These are phyloP conservation scores for Nothocercus julius DNA, from an alignment of 2,113 vertebrate species.

Conservation along the genomic window DNA sequence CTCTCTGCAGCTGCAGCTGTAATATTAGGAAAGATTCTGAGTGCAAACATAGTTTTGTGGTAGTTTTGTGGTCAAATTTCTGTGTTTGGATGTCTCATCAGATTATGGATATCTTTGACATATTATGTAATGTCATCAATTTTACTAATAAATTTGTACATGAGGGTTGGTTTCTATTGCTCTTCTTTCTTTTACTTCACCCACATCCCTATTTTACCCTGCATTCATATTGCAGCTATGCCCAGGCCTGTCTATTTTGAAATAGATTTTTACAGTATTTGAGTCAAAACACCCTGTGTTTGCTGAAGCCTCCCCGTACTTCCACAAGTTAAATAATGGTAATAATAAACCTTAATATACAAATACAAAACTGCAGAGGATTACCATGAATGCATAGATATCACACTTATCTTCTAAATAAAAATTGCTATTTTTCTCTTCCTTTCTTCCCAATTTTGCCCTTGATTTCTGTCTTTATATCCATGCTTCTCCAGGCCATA, in stretches of 20 bases:
- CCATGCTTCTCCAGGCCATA: neutral
- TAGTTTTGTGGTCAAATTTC: neutral
- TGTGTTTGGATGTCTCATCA: neutral
- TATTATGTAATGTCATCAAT: neutral
- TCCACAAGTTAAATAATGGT: neutral
- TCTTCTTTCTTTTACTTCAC: neutral
- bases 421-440: neutral
- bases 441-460: neutral
- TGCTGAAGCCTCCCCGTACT: neutral
- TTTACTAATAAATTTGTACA: neutral
- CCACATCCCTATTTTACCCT: neutral
- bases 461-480: neutral
- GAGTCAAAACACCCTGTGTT: neutral
- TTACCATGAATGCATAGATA: neutral
- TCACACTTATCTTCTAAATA: neutral
- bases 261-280: neutral
- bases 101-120: neutral
- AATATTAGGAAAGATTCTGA: neutral
- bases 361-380: neutral
- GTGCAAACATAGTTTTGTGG: neutral
- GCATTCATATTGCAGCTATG: neutral
- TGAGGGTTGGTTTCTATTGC: neutral
- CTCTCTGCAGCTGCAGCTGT: neutral
- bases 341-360: neutral
- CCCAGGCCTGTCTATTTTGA: neutral